Conservation (phyloP, 2,797 vertebrate species). For the Notoglanidium macrostoma region DNA sequence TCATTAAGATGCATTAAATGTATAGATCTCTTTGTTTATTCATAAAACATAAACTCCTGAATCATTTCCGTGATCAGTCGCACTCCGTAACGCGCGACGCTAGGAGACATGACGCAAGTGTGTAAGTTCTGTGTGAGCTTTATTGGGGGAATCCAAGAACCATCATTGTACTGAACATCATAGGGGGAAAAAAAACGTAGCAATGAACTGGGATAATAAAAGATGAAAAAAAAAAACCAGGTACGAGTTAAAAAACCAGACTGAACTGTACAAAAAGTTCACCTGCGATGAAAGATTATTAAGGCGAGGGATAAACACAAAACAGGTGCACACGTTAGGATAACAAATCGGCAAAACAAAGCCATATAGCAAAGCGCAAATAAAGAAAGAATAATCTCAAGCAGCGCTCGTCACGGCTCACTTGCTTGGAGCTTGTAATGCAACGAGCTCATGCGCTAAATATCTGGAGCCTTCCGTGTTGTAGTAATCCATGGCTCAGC, state of each 20-base stretch:
- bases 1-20: background rate
- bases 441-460: background rate
- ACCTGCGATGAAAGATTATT: background rate
- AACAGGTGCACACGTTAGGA: background rate
- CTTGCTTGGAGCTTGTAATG: background rate
- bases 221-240: background rate
- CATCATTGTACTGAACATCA: background rate
- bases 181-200: background rate
- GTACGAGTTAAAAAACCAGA: background rate
- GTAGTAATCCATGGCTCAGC: background rate
- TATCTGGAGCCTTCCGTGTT: background rate
- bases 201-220: background rate
- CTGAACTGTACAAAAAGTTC: background rate
- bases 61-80: background rate
- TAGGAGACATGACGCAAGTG: background rate
- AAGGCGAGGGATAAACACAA: background rate
- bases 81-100: background rate
- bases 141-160: background rate
- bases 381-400: background rate
- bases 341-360: background rate
- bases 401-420: background rate
- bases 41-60: background rate
- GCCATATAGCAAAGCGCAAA: too few species aligned
- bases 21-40: background rate
- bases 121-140: background rate